These are phyloP conservation scores for Sebastes variabilis DNA, from an alignment of 2,797 vertebrate genomes.

Conservation along the genomic window DNA sequence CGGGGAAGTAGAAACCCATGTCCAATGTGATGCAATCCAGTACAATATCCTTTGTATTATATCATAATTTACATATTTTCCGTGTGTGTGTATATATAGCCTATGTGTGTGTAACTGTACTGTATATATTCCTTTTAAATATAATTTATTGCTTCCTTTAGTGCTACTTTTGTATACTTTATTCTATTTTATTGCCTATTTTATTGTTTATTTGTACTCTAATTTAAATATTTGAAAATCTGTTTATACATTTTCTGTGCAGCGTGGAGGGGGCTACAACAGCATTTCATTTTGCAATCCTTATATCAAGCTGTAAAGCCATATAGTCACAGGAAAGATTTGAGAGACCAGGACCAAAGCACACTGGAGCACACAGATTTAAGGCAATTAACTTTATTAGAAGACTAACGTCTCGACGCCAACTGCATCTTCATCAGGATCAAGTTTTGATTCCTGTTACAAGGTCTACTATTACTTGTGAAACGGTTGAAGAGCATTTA, in stretches of 20 bases:
- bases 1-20: background rate
- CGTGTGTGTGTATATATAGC: background rate
- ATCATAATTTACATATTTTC: background rate
- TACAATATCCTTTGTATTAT: background rate
- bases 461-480: too few relatives aligned
- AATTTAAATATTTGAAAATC: background rate
- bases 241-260: too few relatives aligned
- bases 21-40: background rate
- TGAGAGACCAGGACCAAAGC: too few relatives aligned
- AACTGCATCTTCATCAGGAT: too few relatives aligned
- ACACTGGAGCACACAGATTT: too few relatives aligned
- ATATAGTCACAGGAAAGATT: background rate
- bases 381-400: too few relatives aligned
- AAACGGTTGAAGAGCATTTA: accelerated
- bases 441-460: too few relatives aligned
- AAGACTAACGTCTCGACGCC: accelerated
- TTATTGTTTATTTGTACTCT: background rate
- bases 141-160: background rate
- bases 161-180: background rate
- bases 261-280: too few relatives aligned
- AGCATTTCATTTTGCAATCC: background rate
- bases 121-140: background rate
- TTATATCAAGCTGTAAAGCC: background rate
- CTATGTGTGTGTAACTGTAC: too few relatives aligned
- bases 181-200: background rate